These are phyloP conservation scores for Rhingia campestris DNA, from an alignment of 2,888 invertebrate species.

Conservation along the genomic window DNA sequence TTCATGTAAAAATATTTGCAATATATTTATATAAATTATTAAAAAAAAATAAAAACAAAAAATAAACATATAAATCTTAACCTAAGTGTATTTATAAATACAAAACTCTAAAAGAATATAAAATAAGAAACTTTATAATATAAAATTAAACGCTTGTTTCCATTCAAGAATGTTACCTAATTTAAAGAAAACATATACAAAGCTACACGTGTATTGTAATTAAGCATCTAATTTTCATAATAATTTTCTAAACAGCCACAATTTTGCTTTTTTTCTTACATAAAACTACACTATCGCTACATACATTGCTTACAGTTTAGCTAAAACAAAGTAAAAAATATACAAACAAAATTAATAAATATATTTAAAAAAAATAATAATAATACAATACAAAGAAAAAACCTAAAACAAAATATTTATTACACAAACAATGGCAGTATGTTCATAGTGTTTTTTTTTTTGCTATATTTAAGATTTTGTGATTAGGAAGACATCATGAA, in stretches of 20 bases:
- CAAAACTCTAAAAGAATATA: conserved; percentile 5
- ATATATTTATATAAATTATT: conserved; percentile 42
- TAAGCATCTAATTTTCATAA: conserved; percentile 31
- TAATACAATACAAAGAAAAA: conserved; percentile 21
- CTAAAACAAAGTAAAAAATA: conserved; percentile 46
- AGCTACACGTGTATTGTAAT: conserved; percentile 33
- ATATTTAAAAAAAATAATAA: conserved; percentile 49
- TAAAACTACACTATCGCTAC: conserved; percentile 7
- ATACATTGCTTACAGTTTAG: conserved; percentile 17
- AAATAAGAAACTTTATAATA: not conserved
- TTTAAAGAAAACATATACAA: conserved; percentile 4
- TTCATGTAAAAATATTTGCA: conserved; percentile 34
- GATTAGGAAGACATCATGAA: conserved; percentile 63
- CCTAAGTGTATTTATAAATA: not conserved
- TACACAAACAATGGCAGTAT: conserved; percentile 74
- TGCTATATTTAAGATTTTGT: conserved; percentile 23
- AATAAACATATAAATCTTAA: conserved; percentile 15
- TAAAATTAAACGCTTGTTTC: conserved; percentile 10
- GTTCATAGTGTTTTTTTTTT: conserved; percentile 41
- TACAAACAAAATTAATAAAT: conserved; percentile 65
- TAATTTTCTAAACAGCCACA: conserved; percentile 71
- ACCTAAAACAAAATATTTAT: conserved; percentile 40
- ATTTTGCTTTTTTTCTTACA: conserved; percentile 53
- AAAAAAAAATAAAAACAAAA: conserved; percentile 29
- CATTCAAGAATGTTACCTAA: conserved; percentile 47